Base-by-base conservation (phyloP, 2,113 vertebrate species). In the Calonectris borealis region DNA sequence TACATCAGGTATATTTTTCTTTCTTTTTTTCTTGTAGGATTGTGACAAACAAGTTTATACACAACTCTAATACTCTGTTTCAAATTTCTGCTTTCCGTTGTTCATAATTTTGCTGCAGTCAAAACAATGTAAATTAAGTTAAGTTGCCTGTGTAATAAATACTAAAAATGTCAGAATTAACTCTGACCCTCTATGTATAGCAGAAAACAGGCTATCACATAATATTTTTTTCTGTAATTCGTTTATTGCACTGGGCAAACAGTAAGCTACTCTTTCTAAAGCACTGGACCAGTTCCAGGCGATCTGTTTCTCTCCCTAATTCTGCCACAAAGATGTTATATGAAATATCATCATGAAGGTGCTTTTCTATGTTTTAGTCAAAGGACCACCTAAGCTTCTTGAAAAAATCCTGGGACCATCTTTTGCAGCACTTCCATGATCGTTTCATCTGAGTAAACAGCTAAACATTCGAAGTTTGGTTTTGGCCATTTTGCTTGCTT, bases 61-160 rank as follows among this genome's bases (percentile, higher is more conserved):
- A 71, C 42, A 83, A 38, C 46, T 58, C 58, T 77, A 90, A 83
- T 51, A 64, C 31, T 72, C 32, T 62, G 76, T 68, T 94, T 92
- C 85, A 94, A 81, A 90, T 78, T 88, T 85, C 90, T 81, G 71
- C 12, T 93, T 78, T 80, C 62, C 46, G 66, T 86, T 91, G 68
- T 70, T 92, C 51, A 58, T 48, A 88, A 93, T 61, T 73, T 58
- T 83, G 29, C 51, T 88, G 38, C 42, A 86, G 88, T 71, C 92
- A 88, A 95, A 95, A 92, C 87, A 96, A 96, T 25, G 82, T 77
- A 94, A 94, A 96, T 90, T 86, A 83, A 87, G 42, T 95, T 96
- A 84, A 70, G 89, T 58, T 90, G 87, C 82, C 85, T 77, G 58
- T 90, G 89, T 93, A 96, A 91, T 84, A 95, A 94, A 96, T 95